Base-by-base conservation (phyloP, 2,888 invertebrate species). In the Rutpela maculata region DNA sequence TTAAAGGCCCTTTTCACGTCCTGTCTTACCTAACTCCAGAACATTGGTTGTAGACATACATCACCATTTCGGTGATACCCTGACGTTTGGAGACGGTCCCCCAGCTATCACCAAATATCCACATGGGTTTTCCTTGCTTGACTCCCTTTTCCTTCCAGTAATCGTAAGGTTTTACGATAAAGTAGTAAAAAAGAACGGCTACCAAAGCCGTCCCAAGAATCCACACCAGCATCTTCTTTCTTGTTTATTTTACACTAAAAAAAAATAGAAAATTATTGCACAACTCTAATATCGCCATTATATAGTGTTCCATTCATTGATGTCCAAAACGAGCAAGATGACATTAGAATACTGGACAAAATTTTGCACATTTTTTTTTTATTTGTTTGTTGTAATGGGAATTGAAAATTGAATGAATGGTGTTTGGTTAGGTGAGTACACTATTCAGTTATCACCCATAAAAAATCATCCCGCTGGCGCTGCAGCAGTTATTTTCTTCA, bases 71-170 rank as follows among this genome's bases (percentile, higher is more conserved):
- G 11, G 63, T 60, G 19, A 78, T 56, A n/a, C 76, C 78, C 26
- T 65, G 71, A 66, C 15, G 77, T 71, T 75, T 50, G 12, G 79
- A n/a, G 10, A 81, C 3, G 15, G 70, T 38, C 1, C 35, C 67
- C 76, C 77, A 82, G 59, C 50, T 74, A 38, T 84, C 81, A 6
- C 84, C 82, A 26, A 83, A 65, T 22, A 84, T 38, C 11, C 77
- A 75, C 66, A 67, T 57, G 17, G 81, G 77, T 22, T 78, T 77
- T n/a, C 75, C 71, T 67, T 81, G 81, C 66, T 78, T 80, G 17
- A 82, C 81, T n/a, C 82, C 82, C 31, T 72, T 63, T 9, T 76
- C 70, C n/a, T 11, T 67, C 78, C 80, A 83, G 62, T 80, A 78
- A 56, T 69, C 70, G 22, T 73, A 15, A 6, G 78, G 78, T 60